Base-by-base conservation (phyloP, 37 sponge, comb jelly and placozoan genomes). In the Beroe ovata region DNA sequence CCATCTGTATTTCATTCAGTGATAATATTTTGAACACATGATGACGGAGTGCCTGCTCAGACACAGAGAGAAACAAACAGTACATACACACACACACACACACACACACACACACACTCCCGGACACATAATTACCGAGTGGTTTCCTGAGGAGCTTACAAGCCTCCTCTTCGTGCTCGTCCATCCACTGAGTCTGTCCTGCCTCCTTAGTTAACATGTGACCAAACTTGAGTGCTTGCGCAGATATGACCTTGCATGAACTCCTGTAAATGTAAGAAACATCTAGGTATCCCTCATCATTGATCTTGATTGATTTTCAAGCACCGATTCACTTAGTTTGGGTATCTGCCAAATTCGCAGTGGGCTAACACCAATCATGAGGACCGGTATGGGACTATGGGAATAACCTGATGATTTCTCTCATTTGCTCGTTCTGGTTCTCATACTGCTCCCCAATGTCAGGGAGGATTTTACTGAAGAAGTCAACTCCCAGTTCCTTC, bases 111-210 rank as follows among this genome's bases (percentile, higher is more conserved):
- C n/a, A n/a, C n/a, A n/a, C n/a, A n/a, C n/a, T n/a, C n/a, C n/a
- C n/a, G n/a, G n/a, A n/a, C n/a, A n/a, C n/a, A n/a, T n/a, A n/a
- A n/a, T 23, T 62, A 77, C 84, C 84, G 6, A 77, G 47, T 2
- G 84, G 84, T 77, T 77, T 77, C 4, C 84, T 8, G 84, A 77
- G 84, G 26, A 77, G 84, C 21, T 36, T 36, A 41, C 84, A 77
- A 14, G 84, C 84, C 28, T 77, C 84, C 54, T 77, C 84, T 23
- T 77, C 84, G 47, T 77, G 84, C 47, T 77, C 84, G 23, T 77
- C 84, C 84, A 77, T 77, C 84, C 84, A 77, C 28, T 77, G 84
- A 6, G 84, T 77, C 16, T 37, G 8, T 42, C 84, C 84, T 22
- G 84, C 84, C 14, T 77, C 84, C 23, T 30, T 30, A 3, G 84